phyloP scores from a whole-genome alignment of 2,113 vertebrate species.

The Argyrosomus japonicus region DNA sequence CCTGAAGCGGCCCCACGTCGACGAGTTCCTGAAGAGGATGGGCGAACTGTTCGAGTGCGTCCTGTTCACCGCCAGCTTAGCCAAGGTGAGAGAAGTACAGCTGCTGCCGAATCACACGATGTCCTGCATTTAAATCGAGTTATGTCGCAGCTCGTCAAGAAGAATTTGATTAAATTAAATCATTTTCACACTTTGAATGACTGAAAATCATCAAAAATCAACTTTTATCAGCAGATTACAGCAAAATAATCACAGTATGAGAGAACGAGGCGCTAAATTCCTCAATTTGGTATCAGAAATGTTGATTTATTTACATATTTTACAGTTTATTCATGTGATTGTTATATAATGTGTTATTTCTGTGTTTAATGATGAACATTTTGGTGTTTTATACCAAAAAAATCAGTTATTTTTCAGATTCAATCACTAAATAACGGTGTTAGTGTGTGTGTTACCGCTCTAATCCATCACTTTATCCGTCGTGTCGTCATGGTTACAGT shows the following conservation, averaged over 20 bases:
- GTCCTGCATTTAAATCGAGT: neutral
- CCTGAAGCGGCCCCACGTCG: slow-evolving; percentile 95
- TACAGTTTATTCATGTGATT: no score
- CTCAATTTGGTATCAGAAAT: neutral
- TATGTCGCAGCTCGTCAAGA: neutral
- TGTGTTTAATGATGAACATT: no score
- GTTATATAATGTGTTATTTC: no score
- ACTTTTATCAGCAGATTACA: neutral
- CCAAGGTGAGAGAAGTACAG: slow-evolving; percentile 88
- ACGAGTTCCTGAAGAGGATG: slow-evolving; percentile 97
- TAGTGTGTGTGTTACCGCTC: neutral
- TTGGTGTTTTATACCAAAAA: no score
- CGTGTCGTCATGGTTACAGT: slow-evolving; percentile 77
- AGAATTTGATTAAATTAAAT: no score
- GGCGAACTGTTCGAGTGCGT: slow-evolving; percentile 97
- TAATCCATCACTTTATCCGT: neutral
- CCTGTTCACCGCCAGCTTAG: slow-evolving; percentile 97
- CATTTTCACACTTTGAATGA: neutral
- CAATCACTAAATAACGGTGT: no score
- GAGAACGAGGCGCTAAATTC: no score
- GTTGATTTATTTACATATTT: no score
- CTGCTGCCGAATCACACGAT: no score
- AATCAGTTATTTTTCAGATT: no score
- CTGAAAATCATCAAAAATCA: neutral
- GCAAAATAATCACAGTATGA: neutral